Percentiles rank a stretch among this genome's conserved stretches.
Evolutionary conservation across 1,140 invertebrate genomes (phyloP).

Genomic region (Euura saliciscinereae): DNA sequence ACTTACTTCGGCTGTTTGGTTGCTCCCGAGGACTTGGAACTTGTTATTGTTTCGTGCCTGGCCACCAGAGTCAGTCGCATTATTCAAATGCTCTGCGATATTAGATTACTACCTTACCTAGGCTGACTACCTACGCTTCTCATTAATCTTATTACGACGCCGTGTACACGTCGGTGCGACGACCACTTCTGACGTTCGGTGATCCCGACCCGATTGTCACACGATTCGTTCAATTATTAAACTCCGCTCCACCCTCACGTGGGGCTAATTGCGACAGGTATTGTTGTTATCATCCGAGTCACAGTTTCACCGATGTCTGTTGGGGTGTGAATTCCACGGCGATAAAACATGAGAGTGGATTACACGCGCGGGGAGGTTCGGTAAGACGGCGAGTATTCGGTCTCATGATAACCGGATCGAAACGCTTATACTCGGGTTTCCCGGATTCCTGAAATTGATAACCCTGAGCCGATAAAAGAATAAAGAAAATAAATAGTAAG

Average conservation of each 20-base stretch:
- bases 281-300: too few species aligned
- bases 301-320: too few species aligned
- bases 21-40: background rate
- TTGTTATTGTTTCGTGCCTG: slow-evolving; percentile 7
- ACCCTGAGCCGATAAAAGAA: background rate
- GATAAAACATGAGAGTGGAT: too few species aligned
- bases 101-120: background rate
- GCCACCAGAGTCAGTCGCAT: slow-evolving; percentile 6
- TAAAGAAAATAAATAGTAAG: background rate
- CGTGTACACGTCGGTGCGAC: background rate
- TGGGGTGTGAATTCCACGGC: too few species aligned
- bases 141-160: slow-evolving; percentile 4
- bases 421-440: background rate
- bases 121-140: background rate
- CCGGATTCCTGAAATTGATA: background rate
- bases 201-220: background rate
- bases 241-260: too few species aligned
- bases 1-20: background rate
- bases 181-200: background rate
- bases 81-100: background rate
- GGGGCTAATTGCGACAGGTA: too few species aligned
- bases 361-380: slow-evolving; percentile 20
- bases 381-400: slow-evolving; percentile 26
- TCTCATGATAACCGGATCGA: too few species aligned
- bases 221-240: too few species aligned